phyloP scores from a whole-genome alignment of 92 coral and sea anemone genomes.

The Phenganax subtilis region DNA sequence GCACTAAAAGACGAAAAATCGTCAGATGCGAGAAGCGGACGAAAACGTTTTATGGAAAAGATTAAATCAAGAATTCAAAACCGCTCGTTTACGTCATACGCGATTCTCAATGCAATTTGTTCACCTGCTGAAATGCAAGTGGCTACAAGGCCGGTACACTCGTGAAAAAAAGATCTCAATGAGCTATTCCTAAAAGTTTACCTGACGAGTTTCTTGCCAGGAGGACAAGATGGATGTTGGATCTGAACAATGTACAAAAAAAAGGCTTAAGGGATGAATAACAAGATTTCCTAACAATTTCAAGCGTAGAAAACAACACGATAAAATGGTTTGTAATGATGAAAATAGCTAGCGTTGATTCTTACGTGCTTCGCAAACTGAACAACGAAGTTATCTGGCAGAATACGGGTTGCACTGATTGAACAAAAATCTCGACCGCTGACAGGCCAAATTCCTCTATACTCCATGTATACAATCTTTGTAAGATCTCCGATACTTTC shows the following conservation, averaged over 20 bases:
- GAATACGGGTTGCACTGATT: constrained; percentile 53
- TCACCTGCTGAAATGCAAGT: not conserved
- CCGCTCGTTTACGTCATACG: too few species aligned
- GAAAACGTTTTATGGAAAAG: too few species aligned
- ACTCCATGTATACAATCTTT: constrained; percentile 52
- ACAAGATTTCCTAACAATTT: not conserved
- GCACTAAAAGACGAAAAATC: not conserved
- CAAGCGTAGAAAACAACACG: constrained; percentile 18
- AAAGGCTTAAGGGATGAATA: not conserved
- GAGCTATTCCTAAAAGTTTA: constrained; percentile 2
- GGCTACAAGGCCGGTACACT: not conserved
- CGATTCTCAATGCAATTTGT: not conserved
- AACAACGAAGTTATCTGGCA: constrained; percentile 49
- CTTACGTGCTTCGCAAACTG: constrained; percentile 38
- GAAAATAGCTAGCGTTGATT: too few species aligned
- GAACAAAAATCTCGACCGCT: constrained; percentile 88
- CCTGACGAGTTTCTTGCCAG: constrained; percentile 65
- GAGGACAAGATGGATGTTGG: constrained; percentile 60
- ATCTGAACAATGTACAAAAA: constrained; percentile 39
- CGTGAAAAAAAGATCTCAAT: not conserved
- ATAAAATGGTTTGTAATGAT: not conserved
- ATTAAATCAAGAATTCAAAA: too few species aligned
- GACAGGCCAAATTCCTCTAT: constrained; percentile 87
- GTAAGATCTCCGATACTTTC: constrained; percentile 46
- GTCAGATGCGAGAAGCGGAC: not conserved